phyloP scores from a whole-genome alignment of 2,888 invertebrate genomes.

The Polyommatus iphigenia region DNA sequence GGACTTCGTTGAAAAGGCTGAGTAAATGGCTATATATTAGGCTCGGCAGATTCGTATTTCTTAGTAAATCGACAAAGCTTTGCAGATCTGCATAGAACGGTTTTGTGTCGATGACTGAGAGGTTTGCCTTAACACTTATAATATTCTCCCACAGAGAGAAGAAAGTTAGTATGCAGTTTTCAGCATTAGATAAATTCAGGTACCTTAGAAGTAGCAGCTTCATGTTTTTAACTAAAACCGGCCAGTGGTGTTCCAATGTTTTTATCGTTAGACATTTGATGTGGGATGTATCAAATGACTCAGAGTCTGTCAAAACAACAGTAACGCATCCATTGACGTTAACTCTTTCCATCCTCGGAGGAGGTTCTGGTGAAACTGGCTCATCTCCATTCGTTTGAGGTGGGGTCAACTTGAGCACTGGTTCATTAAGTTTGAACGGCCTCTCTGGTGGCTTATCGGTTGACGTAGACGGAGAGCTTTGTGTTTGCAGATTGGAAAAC shows the following conservation, averaged over 20 bases:
- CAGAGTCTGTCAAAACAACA: constrained; percentile 86
- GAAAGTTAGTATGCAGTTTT: constrained; percentile 89
- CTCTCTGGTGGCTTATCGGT: constrained; percentile 52
- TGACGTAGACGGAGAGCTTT: constrained; percentile 63
- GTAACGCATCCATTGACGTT: constrained; percentile 80
- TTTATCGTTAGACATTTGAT: constrained; percentile 93
- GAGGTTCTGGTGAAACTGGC: constrained; percentile 59
- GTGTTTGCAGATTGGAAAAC: constrained; percentile 73
- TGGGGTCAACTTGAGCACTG: constrained; percentile 63
- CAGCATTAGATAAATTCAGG: constrained; percentile 80
- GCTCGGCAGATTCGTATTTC: constrained; percentile 86
- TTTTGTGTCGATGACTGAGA: constrained; percentile 93
- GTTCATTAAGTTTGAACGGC: constrained; percentile 66
- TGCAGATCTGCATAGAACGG: constrained; percentile 93
- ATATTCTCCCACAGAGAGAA: constrained; percentile 93
- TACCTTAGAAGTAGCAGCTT: constrained; percentile 79
- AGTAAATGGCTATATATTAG: constrained; percentile 92
- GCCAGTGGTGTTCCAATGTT: constrained; percentile 92
- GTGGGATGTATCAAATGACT: constrained; percentile 91
- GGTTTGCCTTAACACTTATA: constrained; percentile 93
- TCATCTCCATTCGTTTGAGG: constrained; percentile 55
- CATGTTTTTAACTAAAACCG: constrained; percentile 87
- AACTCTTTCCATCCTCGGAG: constrained; percentile 65
- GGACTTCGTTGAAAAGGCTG: constrained; percentile 92
- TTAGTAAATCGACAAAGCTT: constrained; percentile 86